A percentile compares a stretch with the other conserved stretches of the same genome.
phyloP scores from a whole-genome alignment of 2,797 vertebrate genomes.

The Trematomus bernacchii region DNA sequence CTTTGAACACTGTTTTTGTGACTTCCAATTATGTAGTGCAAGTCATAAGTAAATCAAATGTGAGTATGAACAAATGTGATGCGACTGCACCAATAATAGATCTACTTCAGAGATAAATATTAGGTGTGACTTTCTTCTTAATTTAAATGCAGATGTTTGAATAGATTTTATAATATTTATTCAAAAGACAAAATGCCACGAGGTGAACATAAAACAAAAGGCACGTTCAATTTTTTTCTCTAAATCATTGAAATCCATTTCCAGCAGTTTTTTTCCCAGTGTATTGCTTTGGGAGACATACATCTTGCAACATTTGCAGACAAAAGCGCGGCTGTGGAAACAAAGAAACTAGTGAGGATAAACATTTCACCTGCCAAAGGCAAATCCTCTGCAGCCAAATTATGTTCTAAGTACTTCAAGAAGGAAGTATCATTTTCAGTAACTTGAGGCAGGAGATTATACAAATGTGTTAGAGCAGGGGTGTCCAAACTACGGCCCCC shows the following conservation, averaged over 20 bases:
- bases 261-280: background rate
- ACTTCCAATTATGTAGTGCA: background rate
- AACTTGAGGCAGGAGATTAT: background rate
- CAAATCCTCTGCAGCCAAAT: slow-evolving; percentile 8
- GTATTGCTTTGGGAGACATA: background rate
- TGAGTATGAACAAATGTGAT: background rate
- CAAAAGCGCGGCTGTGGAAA: background rate
- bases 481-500: too few relatives aligned
- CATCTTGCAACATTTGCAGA: background rate
- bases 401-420: background rate
- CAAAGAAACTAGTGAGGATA: background rate
- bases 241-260: background rate
- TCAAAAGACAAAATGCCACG: background rate
- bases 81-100: background rate
- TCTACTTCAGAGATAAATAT: background rate
- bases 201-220: background rate
- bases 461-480: background rate
- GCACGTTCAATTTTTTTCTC: background rate
- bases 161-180: too few relatives aligned
- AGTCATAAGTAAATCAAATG: background rate
- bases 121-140: background rate
- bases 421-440: background rate
- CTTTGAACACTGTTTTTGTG: background rate
- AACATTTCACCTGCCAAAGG: background rate
- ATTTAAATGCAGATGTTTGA: too few relatives aligned